A percentile compares a stretch with the other conserved stretches of the same genome.
phyloP scores from a whole-genome alignment of 2,888 invertebrate species.

The Sinotaia quadrata region DNA sequence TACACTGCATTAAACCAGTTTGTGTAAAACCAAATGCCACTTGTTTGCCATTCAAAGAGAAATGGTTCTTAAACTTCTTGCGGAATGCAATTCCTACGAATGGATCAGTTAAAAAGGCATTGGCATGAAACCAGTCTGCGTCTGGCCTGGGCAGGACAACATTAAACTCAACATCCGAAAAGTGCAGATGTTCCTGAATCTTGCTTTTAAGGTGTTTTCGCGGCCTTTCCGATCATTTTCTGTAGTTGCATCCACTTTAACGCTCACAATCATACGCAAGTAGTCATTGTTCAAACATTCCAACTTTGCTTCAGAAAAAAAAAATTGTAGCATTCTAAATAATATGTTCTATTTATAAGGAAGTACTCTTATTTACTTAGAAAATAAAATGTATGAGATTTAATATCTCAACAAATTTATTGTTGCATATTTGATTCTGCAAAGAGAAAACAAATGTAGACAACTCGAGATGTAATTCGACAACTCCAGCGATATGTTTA shows the following conservation, averaged over 20 bases:
- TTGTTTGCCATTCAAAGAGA: slow-evolving; percentile 19
- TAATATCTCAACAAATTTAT: too few species aligned
- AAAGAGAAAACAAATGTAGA: too few species aligned
- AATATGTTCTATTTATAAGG: too few species aligned
- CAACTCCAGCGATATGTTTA: too few species aligned
- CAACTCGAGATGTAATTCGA: too few species aligned
- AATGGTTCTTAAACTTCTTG: slow-evolving; percentile 16
- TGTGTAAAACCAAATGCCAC: slow-evolving; percentile 40
- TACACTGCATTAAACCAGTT: too few species aligned
- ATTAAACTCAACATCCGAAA: slow-evolving; percentile 32
- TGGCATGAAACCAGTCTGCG: slow-evolving; percentile 40
- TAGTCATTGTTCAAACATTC: too few species aligned
- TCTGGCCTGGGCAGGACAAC: slow-evolving; percentile 33
- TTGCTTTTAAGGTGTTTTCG: slow-evolving; percentile 21
- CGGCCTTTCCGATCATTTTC: slow-evolving; percentile 8
- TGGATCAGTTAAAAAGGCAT: slow-evolving; percentile 44
- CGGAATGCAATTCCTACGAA: slow-evolving; percentile 42
- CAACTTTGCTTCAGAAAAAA: too few species aligned
- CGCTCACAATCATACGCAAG: slow-evolving; percentile 21
- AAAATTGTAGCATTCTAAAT: too few species aligned
- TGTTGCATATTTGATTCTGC: too few species aligned
- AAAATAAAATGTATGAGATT: too few species aligned
- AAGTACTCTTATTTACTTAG: too few species aligned
- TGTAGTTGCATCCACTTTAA: neutral
- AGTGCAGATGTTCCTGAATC: slow-evolving; percentile 24